Percentiles rank a stretch among this genome's conserved stretches.
Conservation (phyloP, 2,113 vertebrate genomes). For the Blennius ocellaris region DNA sequence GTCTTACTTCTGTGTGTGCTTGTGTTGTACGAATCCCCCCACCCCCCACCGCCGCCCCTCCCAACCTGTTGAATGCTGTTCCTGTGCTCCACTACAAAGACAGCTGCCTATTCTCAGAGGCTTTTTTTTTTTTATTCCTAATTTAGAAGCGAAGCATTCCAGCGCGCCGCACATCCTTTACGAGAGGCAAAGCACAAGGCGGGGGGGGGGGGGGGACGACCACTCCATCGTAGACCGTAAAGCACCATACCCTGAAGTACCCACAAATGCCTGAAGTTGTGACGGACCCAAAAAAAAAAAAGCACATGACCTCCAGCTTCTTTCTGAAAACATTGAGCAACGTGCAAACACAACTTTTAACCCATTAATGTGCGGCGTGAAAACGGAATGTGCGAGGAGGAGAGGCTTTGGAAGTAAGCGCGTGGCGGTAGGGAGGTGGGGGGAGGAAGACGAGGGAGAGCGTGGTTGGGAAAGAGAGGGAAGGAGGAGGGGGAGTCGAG, state of each 20-base stretch:
- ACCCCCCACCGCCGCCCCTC: background rate
- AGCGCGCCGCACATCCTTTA: slow-evolving; percentile 43
- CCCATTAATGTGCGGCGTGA: too few relatives aligned
- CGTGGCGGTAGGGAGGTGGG: background rate
- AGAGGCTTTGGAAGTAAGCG: background rate
- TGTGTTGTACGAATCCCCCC: too few relatives aligned
- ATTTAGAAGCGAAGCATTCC: slow-evolving; percentile 72
- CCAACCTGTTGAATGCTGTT: slow-evolving; percentile 32
- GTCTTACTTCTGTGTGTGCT: too few relatives aligned
- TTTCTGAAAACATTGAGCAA: background rate
- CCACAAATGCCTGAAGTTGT: background rate
- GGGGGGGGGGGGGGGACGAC: slow-evolving; percentile 7
- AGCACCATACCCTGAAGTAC: too few relatives aligned
- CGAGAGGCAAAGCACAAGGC: slow-evolving; percentile 1
- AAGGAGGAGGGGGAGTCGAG: slow-evolving; percentile 6
- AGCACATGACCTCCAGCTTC: background rate
- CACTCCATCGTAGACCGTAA: background rate
- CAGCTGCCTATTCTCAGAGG: slow-evolving; percentile 70
- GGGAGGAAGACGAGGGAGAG: slow-evolving; percentile 18
- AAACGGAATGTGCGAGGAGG: too few relatives aligned
- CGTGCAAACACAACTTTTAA: too few relatives aligned
- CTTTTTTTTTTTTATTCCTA: slow-evolving; percentile 67
- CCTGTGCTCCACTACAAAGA: slow-evolving; percentile 61
- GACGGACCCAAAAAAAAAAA: background rate
- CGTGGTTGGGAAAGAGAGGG: slow-evolving; percentile 33